Base-by-base conservation (phyloP, 1,140 invertebrate species). In the Arctopsyche grandis region DNA sequence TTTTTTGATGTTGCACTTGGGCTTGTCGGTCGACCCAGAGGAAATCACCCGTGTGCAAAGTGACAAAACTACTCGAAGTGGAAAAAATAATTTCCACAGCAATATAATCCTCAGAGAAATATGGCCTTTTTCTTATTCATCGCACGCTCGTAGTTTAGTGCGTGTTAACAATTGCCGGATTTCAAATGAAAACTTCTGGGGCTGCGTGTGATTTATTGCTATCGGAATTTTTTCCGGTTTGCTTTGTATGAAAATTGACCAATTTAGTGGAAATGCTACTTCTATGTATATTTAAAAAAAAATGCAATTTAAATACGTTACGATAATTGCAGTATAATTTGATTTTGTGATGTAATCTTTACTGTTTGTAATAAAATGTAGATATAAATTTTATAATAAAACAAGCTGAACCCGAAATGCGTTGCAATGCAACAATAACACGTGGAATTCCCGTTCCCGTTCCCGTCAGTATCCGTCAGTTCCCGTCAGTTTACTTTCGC, bases 101-200 rank as follows among this genome's bases (percentile, higher is more conserved):
- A 71, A 46, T 71, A 48, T 71, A 46, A 48, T 71, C 43, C 43
- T 21, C 9, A 0, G 63, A 66, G 63, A 24, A 46, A 46, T 71
- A 46, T 71, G 38, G 26, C 14, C 16, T n/a, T 46, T 21, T 71
- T 71, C 69, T 71, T 71, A 76, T 76, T 76, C 74, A 16, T 43
- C 7, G 56, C 74, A 76, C 74, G 74, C 74, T 26, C 74, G 52
- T 76, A 44, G 21, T 76, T 76, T 44, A 76, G 58, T 48, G 56
- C 58, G 74, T 63, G 74, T 56, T 58, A 76, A 76, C 74, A 76
- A 76, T 76, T 21, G 46, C 74, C 46, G 74, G 74, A 74, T 74
- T 38, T 58, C 46, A 56, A 74, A 56, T 74, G 71, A 29, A 52
- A 74, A 74, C 24, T 48, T 48, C 9, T 21, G 63, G 21, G 10